Evolutionary conservation across 2,888 invertebrate species (phyloP).

Genomic region (Diarsia rubi): DNA sequence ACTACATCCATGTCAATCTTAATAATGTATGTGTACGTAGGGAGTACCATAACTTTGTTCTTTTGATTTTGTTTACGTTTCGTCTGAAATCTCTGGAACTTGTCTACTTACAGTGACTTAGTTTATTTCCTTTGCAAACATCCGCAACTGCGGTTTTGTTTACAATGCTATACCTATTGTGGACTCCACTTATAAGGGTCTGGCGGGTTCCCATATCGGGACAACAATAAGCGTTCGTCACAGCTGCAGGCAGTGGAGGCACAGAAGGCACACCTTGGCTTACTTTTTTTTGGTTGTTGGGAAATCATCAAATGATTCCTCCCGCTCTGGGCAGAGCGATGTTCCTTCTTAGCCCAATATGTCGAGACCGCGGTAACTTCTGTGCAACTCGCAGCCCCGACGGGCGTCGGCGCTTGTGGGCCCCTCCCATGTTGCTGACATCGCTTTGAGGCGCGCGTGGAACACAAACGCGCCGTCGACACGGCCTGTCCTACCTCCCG

Average conservation of each 20-base stretch:
- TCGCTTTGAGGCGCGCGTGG: no score
- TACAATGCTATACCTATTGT: slow-evolving; percentile 7
- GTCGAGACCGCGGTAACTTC: no score
- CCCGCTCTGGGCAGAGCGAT: no score
- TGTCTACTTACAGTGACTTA: neutral
- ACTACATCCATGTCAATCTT: neutral
- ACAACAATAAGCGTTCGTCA: slow-evolving; percentile 10
- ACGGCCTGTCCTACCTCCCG: no score
- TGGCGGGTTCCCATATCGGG: slow-evolving; percentile 15
- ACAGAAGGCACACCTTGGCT: neutral
- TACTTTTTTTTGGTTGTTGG: no score
- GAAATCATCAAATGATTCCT: no score
- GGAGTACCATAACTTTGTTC: neutral
- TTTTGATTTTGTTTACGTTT: neutral
- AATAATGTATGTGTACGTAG: neutral
- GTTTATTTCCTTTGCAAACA: neutral
- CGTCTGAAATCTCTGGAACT: neutral
- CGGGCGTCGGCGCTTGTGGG: no score
- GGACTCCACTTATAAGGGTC: neutral
- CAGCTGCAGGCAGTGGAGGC: neutral
- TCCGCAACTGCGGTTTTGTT: neutral
- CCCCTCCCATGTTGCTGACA: no score
- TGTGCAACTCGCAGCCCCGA: no score
- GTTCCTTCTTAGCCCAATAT: no score
- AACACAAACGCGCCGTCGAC: no score